Evolutionary conservation across 2,888 invertebrate genomes (phyloP), one percentile per base, ranked within the genome.

Genomic region (Platerodrilus igneus): DNA sequence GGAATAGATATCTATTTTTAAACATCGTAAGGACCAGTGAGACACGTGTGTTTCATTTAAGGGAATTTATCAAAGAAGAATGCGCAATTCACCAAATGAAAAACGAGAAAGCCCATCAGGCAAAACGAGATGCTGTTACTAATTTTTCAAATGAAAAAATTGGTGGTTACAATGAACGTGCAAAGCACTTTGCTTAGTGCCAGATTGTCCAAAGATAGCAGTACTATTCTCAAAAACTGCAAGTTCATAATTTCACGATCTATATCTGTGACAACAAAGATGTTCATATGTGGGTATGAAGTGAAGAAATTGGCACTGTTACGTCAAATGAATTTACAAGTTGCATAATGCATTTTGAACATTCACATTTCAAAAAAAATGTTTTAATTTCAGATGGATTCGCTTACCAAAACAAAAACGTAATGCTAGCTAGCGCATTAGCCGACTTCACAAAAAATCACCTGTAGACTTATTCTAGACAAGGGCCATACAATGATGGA

Each of bases 281-380:
- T 16, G 36, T 44, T 23, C 88, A 79, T 91, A 91, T 91, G 75
- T 31, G 66, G 67, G 37, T 42, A 5, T 49, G 49, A 45, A 37
- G 45, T 27, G 45, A 49, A 39, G 33, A 29, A 9, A 36, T 47
- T 11, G 48, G 51, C 6, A 37, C 42, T 16, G 37, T 51, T 13
- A 36, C 46, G 10, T 18, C 47, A 13, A 52, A 47, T 31, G 48
- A 51, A 42, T 48, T 48, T 35, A 41, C 37, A 13, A 39, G 31
- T 9, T 21, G 29, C 16, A 18, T 33, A 21, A 34, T 32, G 40
- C 15, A 35, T 27, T 29, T 28, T n/a, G n/a, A n/a, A n/a, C n/a
- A n/a, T n/a, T n/a, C n/a, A n/a, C n/a, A n/a, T n/a, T n/a, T n/a
- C n/a, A n/a, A n/a, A n/a, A n/a, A n/a, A n/a, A n/a, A n/a, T n/a